Evolutionary conservation across 2,797 vertebrate species (phyloP), one percentile per base, ranked within the genome.

Genomic region (Calcarius lapponicus): DNA sequence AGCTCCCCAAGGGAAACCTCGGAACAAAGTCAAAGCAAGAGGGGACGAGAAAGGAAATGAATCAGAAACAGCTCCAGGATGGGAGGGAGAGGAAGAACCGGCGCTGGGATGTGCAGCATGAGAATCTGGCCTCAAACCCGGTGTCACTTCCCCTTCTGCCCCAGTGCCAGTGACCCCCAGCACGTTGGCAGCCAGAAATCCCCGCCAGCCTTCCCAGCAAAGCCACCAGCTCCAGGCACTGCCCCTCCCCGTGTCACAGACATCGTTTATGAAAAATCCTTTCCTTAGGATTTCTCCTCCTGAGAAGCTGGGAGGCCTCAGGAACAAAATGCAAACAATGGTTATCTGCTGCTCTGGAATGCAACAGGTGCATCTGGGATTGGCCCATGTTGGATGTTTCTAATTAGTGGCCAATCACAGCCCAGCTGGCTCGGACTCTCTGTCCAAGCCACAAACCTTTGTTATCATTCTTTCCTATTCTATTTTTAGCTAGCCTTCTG

Each of bases 11-110:
- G 80, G 80, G 79, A 92, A 92, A 93, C 73, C 70, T 91, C 85
- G 38, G 93, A 90, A 87, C n/a, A 11, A 65, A 95, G 86, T 40
- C 75, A 92, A 69, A 93, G 87, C 85, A 88, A 96, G 81, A 94
- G 36, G n/a, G 57, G 80, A 93, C 74, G 82, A 90, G 84, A 82
- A 71, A 86, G 92, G 56, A 78, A 95, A 96, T 81, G 51, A 79
- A 75, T 72, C 76, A 66, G 89, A 91, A 78, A 72, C 26, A 95
- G 85, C 89, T 86, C 69, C 47, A 38, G 85, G 58, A 45, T 69
- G 73, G 70, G 62, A 79, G 66, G 66, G 87, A 74, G 43, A 80
- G 72, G 65, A 93, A 78, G 92, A 97, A 72, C 66, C 4, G 0
- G 11, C 4, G 1, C 86, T 86, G 2, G 7, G 84, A 91, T 69